phyloP scores from a whole-genome alignment of 2,888 invertebrate species.

The Lumbricus terrestris region DNA sequence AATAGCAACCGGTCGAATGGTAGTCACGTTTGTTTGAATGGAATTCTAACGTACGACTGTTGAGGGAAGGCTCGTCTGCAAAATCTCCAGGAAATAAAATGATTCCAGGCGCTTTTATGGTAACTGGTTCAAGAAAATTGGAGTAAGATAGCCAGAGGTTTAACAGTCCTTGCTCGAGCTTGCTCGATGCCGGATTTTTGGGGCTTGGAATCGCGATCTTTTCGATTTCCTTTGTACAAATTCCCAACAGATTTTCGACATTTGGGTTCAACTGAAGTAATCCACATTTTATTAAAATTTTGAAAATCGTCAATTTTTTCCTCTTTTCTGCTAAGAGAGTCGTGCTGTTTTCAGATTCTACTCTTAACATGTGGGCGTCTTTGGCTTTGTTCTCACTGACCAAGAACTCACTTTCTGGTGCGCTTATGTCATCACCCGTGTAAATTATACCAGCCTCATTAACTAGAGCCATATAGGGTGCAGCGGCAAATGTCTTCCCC shows the following conservation, averaged over 20 bases:
- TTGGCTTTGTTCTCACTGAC: not conserved
- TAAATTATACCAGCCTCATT: not conserved
- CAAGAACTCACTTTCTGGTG: not conserved
- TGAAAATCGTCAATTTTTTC: not conserved
- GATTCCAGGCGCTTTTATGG: slow-evolving; percentile 35
- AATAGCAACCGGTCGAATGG: slow-evolving; percentile 37
- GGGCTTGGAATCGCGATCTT: not conserved
- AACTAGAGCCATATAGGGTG: not conserved
- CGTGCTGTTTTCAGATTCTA: not conserved
- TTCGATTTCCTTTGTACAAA: not conserved
- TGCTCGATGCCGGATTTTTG: not conserved
- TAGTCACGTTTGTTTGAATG: slow-evolving; percentile 23
- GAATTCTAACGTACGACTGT: slow-evolving; percentile 26
- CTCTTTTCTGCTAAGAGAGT: not conserved
- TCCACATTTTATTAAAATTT: not conserved
- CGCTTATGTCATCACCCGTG: not conserved
- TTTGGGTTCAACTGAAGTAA: not conserved
- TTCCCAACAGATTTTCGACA: not conserved
- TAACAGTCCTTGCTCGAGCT: not conserved
- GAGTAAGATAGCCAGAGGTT: not conserved
- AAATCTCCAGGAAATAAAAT: slow-evolving; percentile 42
- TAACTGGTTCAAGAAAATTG: not conserved
- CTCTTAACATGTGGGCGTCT: not conserved
- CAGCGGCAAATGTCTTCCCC: not conserved
- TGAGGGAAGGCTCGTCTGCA: slow-evolving; percentile 19